phyloP scores from a whole-genome alignment of 2,113 vertebrate species.

The Etheostoma spectabile region DNA sequence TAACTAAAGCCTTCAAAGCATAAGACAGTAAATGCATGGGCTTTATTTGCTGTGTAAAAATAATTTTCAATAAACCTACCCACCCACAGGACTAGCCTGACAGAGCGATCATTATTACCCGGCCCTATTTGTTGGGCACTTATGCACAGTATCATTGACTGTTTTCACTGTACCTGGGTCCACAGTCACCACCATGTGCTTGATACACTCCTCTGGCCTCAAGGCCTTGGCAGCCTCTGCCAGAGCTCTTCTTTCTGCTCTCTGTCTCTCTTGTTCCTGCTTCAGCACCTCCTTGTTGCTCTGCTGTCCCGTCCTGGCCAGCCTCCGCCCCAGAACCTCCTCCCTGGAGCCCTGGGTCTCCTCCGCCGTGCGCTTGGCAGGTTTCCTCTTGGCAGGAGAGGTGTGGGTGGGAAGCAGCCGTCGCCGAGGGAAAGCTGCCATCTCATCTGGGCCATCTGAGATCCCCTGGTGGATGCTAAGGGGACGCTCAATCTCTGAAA shows the following conservation, averaged over 20 bases:
- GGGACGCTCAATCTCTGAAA: not conserved
- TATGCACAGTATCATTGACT: not conserved
- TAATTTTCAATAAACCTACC: not conserved
- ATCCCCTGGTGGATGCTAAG: not conserved
- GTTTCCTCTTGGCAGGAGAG: conserved; percentile 61
- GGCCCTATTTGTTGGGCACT: not conserved
- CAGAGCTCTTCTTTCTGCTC: conserved; percentile 74
- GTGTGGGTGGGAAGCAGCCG: conserved; percentile 14
- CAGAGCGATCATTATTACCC: too few species aligned
- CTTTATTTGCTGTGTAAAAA: not conserved
- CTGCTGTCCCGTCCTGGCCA: conserved; percentile 64
- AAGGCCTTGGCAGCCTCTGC: conserved; percentile 81
- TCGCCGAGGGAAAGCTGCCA: not conserved
- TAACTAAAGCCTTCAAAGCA: not conserved
- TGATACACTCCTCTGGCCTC: conserved; percentile 89
- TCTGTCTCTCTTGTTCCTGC: conserved; percentile 74
- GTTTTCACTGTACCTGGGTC: conserved; percentile 87
- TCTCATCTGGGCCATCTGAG: not conserved
- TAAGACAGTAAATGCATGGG: too few species aligned
- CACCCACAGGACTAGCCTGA: not conserved
- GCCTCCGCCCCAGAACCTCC: conserved; percentile 58
- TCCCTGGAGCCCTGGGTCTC: conserved; percentile 61
- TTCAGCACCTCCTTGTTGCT: conserved; percentile 61
- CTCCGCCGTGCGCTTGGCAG: conserved; percentile 53
- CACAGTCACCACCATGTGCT: conserved; percentile 85